A percentile compares a stretch with the other conserved stretches of the same genome.
phyloP scores from a whole-genome alignment of 2,797 vertebrate species.

The Eptatretus atami region DNA sequence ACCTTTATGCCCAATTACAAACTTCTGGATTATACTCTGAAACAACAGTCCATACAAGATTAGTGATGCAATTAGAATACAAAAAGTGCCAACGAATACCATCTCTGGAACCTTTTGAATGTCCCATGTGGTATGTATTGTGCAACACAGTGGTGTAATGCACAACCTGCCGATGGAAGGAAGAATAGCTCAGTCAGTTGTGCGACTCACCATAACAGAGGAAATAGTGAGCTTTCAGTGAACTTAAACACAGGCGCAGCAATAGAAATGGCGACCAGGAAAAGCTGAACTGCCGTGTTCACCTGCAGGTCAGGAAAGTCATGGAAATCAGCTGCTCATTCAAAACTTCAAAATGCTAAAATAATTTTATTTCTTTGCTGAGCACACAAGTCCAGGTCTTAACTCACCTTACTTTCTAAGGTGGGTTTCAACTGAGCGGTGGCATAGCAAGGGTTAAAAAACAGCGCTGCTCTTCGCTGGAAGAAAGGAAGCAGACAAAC shows the following conservation, averaged over 20 bases:
- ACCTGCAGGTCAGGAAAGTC: conserved; percentile 19
- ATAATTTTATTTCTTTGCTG: not conserved
- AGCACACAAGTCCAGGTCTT: no score
- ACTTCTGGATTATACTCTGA: no score
- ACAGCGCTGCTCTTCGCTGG: conserved; percentile 62
- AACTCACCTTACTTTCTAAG: conserved; percentile 71
- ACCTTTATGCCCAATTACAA: no score
- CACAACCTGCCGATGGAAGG: not conserved
- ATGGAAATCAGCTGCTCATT: not conserved
- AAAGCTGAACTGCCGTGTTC: conserved; percentile 65
- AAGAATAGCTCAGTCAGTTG: not conserved
- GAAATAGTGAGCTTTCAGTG: conserved; percentile 51
- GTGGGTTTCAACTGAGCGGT: conserved; percentile 85
- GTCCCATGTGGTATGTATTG: no score
- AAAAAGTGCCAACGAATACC: no score
- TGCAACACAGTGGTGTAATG: no score
- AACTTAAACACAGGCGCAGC: conserved; percentile 79
- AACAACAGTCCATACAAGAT: no score
- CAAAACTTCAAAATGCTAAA: not conserved
- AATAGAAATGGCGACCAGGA: conserved; percentile 63
- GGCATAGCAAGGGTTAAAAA: conserved; percentile 88
- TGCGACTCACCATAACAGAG: conserved; percentile 45
- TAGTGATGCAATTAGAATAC: no score
- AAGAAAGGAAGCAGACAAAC: conserved; percentile 2
- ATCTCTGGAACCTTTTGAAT: no score